Evolutionary conservation across 2,113 vertebrate species (phyloP), one percentile per base, ranked within the genome.

Genomic region (Platycercus adscitus): DNA sequence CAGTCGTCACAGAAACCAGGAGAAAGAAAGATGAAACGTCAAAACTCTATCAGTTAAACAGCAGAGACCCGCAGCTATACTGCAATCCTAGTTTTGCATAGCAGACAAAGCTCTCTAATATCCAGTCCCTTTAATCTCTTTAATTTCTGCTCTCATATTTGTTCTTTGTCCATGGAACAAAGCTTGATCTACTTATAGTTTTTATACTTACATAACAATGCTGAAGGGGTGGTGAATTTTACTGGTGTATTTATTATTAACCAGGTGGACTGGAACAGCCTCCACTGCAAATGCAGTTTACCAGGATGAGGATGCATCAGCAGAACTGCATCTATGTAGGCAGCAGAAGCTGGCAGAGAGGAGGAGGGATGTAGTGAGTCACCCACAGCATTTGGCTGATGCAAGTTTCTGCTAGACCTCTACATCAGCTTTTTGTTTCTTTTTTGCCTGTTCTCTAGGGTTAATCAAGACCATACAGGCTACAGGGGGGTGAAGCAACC

Each of bases 191-290:
- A 91, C 39, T 87, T 83, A 86, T 6, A 91, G 41, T 80, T 68
- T 68, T 44, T 84, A 43, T 50, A 53, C n/a, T 91, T 95, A 83
- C 0, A 76, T 93, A 96, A 95, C 52, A 86, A 60, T 24, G 31
- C 56, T 81, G 43, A 92, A 95, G 44, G 8, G 37, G 16, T 64
- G 29, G 56, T 2, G 13, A 66, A 35, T 7, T 89, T 81, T 92
- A 71, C 13, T 72, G 28, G 29, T 37, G 26, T 76, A 55, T 79
- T 92, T 92, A 86, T 95, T 92, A 91, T 93, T 91, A 93, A 55
- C 50, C 64, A 71, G 47, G 56, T 93, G 77, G 60, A 93, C 72
- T 76, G 81, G 69, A 87, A 92, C 61, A 86, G 68, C 68, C 58
- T 75, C 69, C 86, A 50, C 39, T 14, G 6, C 8, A 21, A 86